Conservation (phyloP, 2,797 vertebrate species). For the Sebastes hubbsi region DNA sequence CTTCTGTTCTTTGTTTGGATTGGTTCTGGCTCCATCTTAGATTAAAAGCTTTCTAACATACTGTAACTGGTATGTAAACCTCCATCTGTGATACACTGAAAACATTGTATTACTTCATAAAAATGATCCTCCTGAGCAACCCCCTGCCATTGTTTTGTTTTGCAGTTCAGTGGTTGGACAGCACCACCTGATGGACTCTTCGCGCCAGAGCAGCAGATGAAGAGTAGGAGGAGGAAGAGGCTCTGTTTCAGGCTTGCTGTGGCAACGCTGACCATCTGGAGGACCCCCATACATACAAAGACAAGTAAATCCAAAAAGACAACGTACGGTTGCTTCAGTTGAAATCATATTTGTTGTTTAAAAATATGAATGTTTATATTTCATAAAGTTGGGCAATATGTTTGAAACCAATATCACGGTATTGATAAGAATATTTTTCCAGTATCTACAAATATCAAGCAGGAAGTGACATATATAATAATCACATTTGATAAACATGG, state of each 20-base stretch:
- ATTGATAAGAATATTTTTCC: not conserved
- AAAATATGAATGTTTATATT: not conserved
- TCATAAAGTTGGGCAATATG: not conserved
- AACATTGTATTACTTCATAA: not conserved
- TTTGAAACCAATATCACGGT: not conserved
- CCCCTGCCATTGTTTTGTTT: not conserved
- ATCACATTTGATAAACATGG: not conserved
- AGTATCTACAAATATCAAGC: not conserved
- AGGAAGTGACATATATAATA: not conserved
- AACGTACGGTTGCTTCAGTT: not conserved
- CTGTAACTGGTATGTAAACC: not conserved
- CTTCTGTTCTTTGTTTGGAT: not conserved
- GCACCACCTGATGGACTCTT: slow-evolving; percentile 50
- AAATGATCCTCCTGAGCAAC: not conserved
- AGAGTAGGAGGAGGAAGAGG: not conserved
- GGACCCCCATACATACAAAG: not conserved
- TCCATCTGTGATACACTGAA: not conserved
- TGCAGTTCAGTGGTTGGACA: slow-evolving; percentile 18
- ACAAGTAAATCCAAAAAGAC: slow-evolving; percentile 18
- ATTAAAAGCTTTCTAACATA: not conserved
- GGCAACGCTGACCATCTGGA: not conserved
- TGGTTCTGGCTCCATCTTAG: not conserved
- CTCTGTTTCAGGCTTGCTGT: not conserved
- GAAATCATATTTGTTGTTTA: not conserved
- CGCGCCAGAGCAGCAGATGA: slow-evolving; percentile 29